Evolutionary conservation across 1,140 invertebrate species (phyloP).

Genomic region (Augochlora pura): DNA sequence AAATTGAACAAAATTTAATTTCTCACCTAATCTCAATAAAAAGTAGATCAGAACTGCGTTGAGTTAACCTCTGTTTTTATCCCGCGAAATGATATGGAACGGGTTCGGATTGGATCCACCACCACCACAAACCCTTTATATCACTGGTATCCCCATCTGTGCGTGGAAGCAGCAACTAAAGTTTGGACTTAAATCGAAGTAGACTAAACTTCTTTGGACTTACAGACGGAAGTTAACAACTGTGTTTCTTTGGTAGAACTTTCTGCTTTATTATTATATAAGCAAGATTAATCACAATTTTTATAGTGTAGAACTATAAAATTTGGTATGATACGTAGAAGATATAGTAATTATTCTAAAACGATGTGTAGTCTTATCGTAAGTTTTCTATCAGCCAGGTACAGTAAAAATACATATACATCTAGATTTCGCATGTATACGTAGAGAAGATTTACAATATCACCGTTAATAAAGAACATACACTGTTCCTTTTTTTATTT

Average conservation of each 20-base stretch:
- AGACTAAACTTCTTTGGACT: too few species aligned
- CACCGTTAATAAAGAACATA: not conserved
- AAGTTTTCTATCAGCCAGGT: conserved; percentile 5
- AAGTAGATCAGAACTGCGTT: too few species aligned
- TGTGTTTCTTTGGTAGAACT: not conserved
- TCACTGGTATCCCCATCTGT: too few species aligned
- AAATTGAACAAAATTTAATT: not conserved
- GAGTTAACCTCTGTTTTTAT: too few species aligned
- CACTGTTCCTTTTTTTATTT: not conserved
- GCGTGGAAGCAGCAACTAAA: too few species aligned
- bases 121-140: too few species aligned
- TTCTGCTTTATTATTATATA: not conserved
- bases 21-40: not conserved
- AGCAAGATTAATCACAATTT: not conserved
- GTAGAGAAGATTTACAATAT: not conserved
- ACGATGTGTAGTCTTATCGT: not conserved
- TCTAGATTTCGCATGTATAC: not conserved
- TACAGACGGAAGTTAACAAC: too few species aligned
- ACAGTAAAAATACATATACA: not conserved
- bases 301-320: conserved; percentile 4
- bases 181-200: too few species aligned
- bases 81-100: too few species aligned
- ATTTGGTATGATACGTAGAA: not conserved
- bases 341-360: not conserved
- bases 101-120: too few species aligned